Percentiles rank a stretch among this genome's conserved stretches.
Evolutionary conservation across 2,113 vertebrate genomes (phyloP).

Genomic region (Antigone vipio): DNA sequence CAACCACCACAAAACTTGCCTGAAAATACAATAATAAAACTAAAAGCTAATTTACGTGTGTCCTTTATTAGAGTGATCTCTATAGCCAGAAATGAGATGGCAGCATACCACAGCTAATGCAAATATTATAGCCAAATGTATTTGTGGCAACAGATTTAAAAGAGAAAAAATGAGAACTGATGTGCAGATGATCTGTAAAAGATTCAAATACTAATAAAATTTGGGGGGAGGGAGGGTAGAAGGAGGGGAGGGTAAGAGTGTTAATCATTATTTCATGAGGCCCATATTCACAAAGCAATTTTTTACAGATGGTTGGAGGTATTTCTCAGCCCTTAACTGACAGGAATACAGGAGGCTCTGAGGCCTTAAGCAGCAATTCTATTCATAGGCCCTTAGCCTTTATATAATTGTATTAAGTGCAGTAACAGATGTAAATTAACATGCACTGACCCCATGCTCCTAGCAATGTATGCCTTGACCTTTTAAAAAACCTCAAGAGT

Average conservation of each 20-base stretch:
- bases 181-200: not conserved
- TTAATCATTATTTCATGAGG: slow-evolving; percentile 38
- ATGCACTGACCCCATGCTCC: not conserved
- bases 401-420: slow-evolving; percentile 47
- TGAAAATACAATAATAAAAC: not conserved
- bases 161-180: slow-evolving; percentile 7
- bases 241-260: not conserved
- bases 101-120: not conserved
- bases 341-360: slow-evolving; percentile 21
- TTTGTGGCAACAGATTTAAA: not conserved
- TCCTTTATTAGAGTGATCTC: not conserved
- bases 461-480: not conserved
- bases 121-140: not conserved
- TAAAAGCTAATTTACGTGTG: not conserved
- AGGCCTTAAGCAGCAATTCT: slow-evolving; percentile 57
- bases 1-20: not conserved
- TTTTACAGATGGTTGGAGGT: slow-evolving; percentile 54
- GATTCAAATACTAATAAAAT: slow-evolving; percentile 22
- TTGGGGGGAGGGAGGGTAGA: not conserved
- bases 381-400: slow-evolving; percentile 54
- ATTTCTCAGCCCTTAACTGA: slow-evolving; percentile 35
- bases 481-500: slow-evolving; percentile 30
- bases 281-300: not conserved
- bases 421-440: slow-evolving; percentile 41
- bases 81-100: not conserved